phyloP scores from a whole-genome alignment of 1,140 invertebrate species.

The Sarcophaga peregrina region DNA sequence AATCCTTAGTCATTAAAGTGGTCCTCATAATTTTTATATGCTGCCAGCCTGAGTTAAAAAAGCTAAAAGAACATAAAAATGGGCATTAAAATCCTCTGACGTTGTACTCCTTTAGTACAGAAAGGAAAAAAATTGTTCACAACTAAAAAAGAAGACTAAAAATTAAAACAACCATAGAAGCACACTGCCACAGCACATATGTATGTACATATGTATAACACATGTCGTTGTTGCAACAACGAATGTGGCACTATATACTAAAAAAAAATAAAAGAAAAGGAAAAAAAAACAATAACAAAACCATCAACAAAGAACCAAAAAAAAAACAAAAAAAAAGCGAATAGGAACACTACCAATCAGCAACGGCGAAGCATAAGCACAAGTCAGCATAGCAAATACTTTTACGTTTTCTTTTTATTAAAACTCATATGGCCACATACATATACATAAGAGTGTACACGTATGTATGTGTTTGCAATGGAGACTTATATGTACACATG shows the following conservation, averaged over 20 bases:
- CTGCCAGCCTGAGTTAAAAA: conserved; percentile 43
- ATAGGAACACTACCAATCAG: conserved; percentile 26
- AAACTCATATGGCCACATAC: neutral
- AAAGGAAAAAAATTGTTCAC: neutral
- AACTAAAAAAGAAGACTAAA: neutral
- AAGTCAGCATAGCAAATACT: conserved; percentile 17
- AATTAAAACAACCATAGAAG: neutral
- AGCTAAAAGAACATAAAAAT: conserved; percentile 34
- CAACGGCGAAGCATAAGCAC: conserved; percentile 26
- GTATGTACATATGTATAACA: no score
- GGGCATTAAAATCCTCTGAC: neutral
- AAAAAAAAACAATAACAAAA: no score
- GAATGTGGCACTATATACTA: no score
- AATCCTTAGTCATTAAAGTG: neutral
- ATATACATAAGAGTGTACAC: neutral
- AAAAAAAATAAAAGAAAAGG: no score
- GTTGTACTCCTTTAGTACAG: neutral
- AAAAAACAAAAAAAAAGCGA: conserved; percentile 14
- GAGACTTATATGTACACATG: neutral
- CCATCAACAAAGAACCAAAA: neutral
- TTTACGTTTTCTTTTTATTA: conserved; percentile 20
- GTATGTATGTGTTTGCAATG: neutral
- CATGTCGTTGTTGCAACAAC: no score
- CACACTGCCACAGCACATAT: neutral
- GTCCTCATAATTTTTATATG: neutral